Base-by-base conservation (phyloP, 2,113 vertebrate genomes). In the Zapornia atra region DNA sequence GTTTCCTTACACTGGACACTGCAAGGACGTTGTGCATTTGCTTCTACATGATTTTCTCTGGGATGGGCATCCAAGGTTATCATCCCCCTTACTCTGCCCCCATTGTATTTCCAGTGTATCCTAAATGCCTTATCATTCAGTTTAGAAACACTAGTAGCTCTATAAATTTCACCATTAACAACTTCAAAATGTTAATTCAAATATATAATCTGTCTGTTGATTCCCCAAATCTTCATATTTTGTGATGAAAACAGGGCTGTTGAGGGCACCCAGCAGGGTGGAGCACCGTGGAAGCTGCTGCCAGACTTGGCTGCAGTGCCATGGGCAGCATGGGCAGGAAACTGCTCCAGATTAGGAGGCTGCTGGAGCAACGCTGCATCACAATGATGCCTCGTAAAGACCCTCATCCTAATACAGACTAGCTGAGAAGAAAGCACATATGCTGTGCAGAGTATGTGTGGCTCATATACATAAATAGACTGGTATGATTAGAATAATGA, bases 21-120 rank as follows among this genome's bases (percentile, higher is more conserved):
- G 1, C 2, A 42, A 65, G 22, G 26, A 54, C 1, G 0, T 3
- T 17, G 10, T 26, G 5, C 5, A 29, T 86, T 70, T 86, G 4
- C 8, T 75, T 51, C 54, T 61, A 15, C 0, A 0, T 29, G 1
- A 8, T 46, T 8, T 87, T 22, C 38, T 42, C 6, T 38, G 48
- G 36, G 21, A 34, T 15, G 19, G 18, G 5, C 25, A 42, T 33
- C 28, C 33, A n/a, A 40, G 12, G 10, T 53, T 8, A 5, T 25
- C 0, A 44, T 29, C n/a, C 54, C 11, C 20, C 81, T 56, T 31
- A 33, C 33, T 51, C 42, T 71, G 34, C 21, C 44, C 17, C 51
- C 46, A 14, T 33, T 73, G 26, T 9, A 8, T 64, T 56, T 85
- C 61, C 28, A 11, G 10, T 71, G 6, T n/a, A 12, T 44, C 15